Percentiles rank a stretch among this genome's conserved stretches.
Evolutionary conservation across 2,113 vertebrate species (phyloP).

Genomic region (Mustela nigripes): DNA sequence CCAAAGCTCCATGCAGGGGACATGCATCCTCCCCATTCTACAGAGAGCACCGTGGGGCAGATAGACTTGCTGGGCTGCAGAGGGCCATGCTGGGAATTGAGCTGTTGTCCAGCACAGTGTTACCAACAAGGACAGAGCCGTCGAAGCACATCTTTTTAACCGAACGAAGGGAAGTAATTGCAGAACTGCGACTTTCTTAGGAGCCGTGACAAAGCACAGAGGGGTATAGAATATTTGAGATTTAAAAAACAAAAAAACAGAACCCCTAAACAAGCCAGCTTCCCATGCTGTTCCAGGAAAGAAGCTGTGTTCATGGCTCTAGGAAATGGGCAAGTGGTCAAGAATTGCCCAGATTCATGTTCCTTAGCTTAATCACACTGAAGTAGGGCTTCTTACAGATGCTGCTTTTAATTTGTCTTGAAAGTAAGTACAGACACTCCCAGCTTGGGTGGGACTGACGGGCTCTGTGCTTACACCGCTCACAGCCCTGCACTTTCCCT

Average conservation of each 20-base stretch:
- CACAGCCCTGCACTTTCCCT: neutral
- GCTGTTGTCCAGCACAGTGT: neutral
- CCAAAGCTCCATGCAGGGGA: neutral
- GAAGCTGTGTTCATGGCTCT: neutral
- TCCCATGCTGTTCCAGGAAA: neutral
- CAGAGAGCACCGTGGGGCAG: neutral
- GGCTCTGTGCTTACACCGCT: neutral
- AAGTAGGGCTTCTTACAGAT: conserved; percentile 41
- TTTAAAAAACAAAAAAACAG: fast-evolving
- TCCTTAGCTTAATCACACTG: conserved; percentile 4
- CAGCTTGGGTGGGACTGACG: neutral
- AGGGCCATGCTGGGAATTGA: neutral
- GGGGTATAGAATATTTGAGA: neutral
- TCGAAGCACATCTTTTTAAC: neutral
- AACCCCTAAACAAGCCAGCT: neutral
- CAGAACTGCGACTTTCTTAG: neutral
- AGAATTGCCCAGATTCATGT: neutral
- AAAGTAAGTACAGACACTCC: neutral
- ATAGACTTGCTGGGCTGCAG: neutral
- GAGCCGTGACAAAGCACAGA: neutral
- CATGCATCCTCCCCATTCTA: neutral
- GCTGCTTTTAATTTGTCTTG: conserved; percentile 67
- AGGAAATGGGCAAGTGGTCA: neutral
- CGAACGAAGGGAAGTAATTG: neutral
- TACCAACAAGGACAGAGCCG: neutral